Evolutionary conservation across 2,888 invertebrate genomes (phyloP).

Genomic region (Oasisia sp.): DNA sequence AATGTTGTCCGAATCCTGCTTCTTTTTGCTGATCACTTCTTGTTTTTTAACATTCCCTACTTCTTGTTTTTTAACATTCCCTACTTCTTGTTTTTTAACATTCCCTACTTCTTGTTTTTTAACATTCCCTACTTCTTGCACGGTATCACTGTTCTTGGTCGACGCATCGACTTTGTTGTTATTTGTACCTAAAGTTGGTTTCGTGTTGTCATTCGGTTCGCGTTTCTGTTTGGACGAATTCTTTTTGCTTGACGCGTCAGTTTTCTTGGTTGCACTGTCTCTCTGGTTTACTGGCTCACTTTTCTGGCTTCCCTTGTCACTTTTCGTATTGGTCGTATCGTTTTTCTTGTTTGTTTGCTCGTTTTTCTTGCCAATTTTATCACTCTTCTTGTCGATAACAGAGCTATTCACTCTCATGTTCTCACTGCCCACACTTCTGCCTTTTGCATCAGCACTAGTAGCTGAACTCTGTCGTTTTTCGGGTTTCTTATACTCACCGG

Average conservation of each 20-base stretch:
- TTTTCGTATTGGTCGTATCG: background rate
- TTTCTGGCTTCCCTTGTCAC: background rate
- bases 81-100: too few species aligned
- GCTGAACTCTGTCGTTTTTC: background rate
- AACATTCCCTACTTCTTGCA: background rate
- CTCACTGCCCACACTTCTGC: background rate
- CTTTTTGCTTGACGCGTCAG: background rate
- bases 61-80: background rate
- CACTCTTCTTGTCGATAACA: background rate
- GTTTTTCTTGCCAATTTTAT: background rate
- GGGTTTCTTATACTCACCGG: background rate
- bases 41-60: background rate
- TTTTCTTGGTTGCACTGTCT: background rate
- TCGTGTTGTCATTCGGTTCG: background rate
- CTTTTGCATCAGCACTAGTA: background rate
- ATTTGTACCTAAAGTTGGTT: background rate
- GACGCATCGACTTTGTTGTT: background rate
- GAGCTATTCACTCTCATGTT: background rate
- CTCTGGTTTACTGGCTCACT: background rate
- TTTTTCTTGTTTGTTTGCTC: background rate
- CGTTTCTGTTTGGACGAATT: background rate
- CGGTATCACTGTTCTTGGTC: background rate
- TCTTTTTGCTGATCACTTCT: slow-evolving; percentile 18
- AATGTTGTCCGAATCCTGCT: background rate
- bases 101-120: background rate